Evolutionary conservation across 2,888 invertebrate genomes (phyloP), one percentile per base, ranked within the genome.

Genomic region (Ectemnius lituratus): DNA sequence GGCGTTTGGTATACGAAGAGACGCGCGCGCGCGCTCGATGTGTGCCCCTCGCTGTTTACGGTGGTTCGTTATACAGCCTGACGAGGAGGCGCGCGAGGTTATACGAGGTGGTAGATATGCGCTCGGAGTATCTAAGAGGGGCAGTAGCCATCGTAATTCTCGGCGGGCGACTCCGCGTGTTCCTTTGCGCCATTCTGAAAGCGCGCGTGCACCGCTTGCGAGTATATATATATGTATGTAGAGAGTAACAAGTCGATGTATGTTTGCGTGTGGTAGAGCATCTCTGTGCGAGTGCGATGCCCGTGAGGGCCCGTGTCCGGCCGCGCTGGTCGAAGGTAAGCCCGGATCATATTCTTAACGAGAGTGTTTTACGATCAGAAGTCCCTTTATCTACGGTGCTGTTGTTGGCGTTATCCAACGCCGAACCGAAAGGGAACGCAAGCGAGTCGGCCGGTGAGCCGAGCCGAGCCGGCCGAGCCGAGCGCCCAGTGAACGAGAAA

Each of bases 261-360:
- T 75, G 70, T 76, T 75, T 65, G 52, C 16, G 52, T 16, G 52
- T 52, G 14, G n/a, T 52, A 16, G 52, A 0, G 2, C 14, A 1
- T 4, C 47, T 23, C 37, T 6, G 37, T 37, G 8, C 5, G 23
- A 37, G 37, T 11, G 37, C 37, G 37, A 37, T 37, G 37, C 37
- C 37, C 37, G 37, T 37, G 37, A 37, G 37, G 37, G 37, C 8
- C 63, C 68, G 81, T 78, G 75, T 75, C 70, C 76, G 67, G 3
- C 76, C 76, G 57, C 67, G 82, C 75, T 83, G 78, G 87, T 84
- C 85, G 88, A 89, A 88, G 84, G 88, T 85, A 86, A 87, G 86
- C 84, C 88, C 89, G 88, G 89, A 89, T 90, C 90, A 90, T 89
- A 90, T 90, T 90, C 90, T 90, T 90, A 90, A 89, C 89, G 88